These are phyloP conservation scores for Pseudopleuronectes americanus DNA, from an alignment of 2,797 vertebrate genomes.

Conservation along the genomic window DNA sequence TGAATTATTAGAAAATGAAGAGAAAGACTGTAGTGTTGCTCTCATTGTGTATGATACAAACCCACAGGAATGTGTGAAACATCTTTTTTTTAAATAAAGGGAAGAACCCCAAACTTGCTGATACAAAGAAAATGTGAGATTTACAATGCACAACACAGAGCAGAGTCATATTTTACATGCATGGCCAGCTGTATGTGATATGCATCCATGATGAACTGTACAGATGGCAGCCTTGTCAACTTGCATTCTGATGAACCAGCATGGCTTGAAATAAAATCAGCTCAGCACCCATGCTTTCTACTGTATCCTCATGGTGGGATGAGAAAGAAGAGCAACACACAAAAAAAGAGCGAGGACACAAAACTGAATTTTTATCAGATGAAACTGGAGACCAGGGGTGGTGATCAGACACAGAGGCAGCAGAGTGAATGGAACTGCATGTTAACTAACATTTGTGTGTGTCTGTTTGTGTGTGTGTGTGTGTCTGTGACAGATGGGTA, in stretches of 20 bases:
- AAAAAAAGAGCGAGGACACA: conserved; percentile 13
- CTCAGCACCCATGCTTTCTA: conserved; percentile 29
- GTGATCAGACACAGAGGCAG: conserved; percentile 56
- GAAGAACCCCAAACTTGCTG: conserved; percentile 37
- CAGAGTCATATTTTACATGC: conserved; percentile 59
- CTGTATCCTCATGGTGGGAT: conserved; percentile 10
- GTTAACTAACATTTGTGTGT: too few species aligned
- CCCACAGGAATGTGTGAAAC: conserved; percentile 16
- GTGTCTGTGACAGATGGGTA: neutral
- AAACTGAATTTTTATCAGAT: conserved; percentile 64
- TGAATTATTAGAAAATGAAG: neutral
- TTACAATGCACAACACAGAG: conserved; percentile 55
- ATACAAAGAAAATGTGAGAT: conserved; percentile 58
- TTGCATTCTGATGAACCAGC: conserved; percentile 37
- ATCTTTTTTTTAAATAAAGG: neutral
- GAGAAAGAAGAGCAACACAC: conserved; percentile 9
- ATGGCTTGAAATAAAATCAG: conserved; percentile 44
- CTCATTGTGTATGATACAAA: neutral
- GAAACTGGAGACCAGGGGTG: conserved; percentile 52
- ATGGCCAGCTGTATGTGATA: conserved; percentile 42
- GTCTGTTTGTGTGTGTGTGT: too few species aligned
- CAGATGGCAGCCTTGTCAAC: conserved; percentile 37
- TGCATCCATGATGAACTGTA: conserved; percentile 51
- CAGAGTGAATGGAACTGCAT: conserved; percentile 7
- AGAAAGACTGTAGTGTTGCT: neutral